Evolutionary conservation across 2,888 invertebrate genomes (phyloP), one percentile per base, ranked within the genome.

Genomic region (Trichopria drosophilae): DNA sequence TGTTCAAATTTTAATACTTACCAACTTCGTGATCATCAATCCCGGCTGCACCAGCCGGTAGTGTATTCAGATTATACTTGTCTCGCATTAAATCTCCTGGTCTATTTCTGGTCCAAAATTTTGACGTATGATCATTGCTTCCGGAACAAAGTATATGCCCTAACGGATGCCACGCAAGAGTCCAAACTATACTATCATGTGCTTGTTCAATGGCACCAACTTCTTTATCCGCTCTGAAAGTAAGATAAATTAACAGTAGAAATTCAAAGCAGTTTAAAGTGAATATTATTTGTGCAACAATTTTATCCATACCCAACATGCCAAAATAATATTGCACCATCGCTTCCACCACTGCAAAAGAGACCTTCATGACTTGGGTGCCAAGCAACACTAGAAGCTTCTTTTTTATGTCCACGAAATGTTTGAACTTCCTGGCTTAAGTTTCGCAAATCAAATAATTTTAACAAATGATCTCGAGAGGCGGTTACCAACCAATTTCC

Each of bases 401-500:
- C 99, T 75, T 98, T 98, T 75, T 99, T 99, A 76, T 99, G 99
- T 1, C 98, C 99, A 62, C 98, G 85, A 79, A 99, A 99, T 31
- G 95, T 90, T 80, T 97, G 97, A 49, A 98, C 82, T 77, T 99
- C 99, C 69, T 91, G 90, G 53, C 89, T 89, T 66, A 99, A 81
- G 79, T 98, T 97, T 53, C 99, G 84, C 62, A 99, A 86, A 77
- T 99, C 99, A 79, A 99, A 99, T 48, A 99, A 77, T 77, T 99
- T 99, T 32, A 99, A 82, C 58, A 99, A 81, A 78, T 98, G 98
- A 78, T 99, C 98, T 57, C 98, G 80, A 2, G 97, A 97, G 0
- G 97, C 97, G n/a, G 97, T 97, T 45, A 98, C 87, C 43, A 99
- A 79, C 99, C 99, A 99, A 76, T 99, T 98, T 3, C 99, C 99